Base-by-base conservation (phyloP, 2,888 invertebrate genomes). In the Cosmorhoe ocellata region DNA sequence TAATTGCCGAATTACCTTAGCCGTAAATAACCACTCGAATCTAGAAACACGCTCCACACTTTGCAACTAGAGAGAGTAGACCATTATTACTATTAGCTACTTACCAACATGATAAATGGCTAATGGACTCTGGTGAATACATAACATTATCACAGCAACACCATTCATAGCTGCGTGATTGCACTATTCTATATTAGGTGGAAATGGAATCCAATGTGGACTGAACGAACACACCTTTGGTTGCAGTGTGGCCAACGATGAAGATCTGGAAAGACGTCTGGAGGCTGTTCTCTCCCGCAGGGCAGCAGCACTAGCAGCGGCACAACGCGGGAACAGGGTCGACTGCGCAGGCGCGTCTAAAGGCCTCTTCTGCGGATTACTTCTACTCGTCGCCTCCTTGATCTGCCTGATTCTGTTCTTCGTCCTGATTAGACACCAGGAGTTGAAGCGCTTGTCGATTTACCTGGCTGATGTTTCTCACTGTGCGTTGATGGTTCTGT, bases 401-500 rank as follows among this genome's bases (percentile, higher is more conserved):
- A 98, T 98, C 83, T 97, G 97, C 85, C 92, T 98, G 80, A 98
- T 98, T 71, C 93, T 98, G 61, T 98, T 98, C 94, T 98, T 98
- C 91, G 98, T 98, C 62, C 92, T 98, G 71, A 95, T 98, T 65
- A 95, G 95, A 80, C 95, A 97, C 80, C 94, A 94, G 55, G 93
- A 96, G 74, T 92, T 96, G 76, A 94, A 95, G 64, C 92, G 97
- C 61, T 90, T 98, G 64, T 97, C 97, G 46, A 96, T 98, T 71
- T 97, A 97, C 77, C 91, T 98, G 74, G 97, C 97, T 14, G 97
- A 98, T 82, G 96, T 96, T 24, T 97, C 97, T 9, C 97, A 98
- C 82, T 96, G 96, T 78, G 94, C 93, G 53, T 91, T 98, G 55
- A 96, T 98, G 95, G 93, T 94, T 52, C 92, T 98, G 53, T 96